Evolutionary conservation across 2,113 vertebrate genomes (phyloP).

Genomic region (Capreolus pygargus): DNA sequence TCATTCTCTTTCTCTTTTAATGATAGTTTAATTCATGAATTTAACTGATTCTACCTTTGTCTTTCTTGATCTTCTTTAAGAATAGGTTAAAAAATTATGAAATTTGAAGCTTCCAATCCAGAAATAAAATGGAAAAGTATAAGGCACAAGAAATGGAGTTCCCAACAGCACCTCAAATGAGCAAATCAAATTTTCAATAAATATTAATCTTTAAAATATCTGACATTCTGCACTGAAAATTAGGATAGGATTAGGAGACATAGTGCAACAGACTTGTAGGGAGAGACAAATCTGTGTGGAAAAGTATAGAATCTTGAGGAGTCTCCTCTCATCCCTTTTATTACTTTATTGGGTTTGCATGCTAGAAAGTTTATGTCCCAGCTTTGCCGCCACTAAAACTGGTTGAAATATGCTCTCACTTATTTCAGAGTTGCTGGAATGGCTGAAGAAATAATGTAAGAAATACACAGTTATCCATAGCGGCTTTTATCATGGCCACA

Average conservation of each 20-base stretch:
- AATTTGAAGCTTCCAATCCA: neutral
- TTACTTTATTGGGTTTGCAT: neutral
- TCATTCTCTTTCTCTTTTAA: neutral
- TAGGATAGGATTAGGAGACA: neutral
- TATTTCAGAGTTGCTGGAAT: neutral
- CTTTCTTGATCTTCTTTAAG: neutral
- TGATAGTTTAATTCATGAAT: neutral
- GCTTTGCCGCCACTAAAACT: neutral
- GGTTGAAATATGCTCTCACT: neutral
- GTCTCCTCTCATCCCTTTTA: neutral
- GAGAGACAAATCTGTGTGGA: neutral
- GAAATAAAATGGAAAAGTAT: neutral
- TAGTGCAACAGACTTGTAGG: neutral
- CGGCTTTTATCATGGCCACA: neutral
- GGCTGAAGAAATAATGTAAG: neutral
- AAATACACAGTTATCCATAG: neutral
- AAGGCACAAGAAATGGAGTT: neutral
- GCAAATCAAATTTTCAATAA: neutral
- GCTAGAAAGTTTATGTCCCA: neutral
- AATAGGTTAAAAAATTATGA: neutral
- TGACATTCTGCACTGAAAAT: neutral
- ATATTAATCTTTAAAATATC: neutral
- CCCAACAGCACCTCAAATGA: neutral
- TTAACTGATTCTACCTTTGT: neutral
- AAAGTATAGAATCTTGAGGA: neutral